Base-by-base conservation (phyloP, 2,113 vertebrate genomes). In the Burhinus oedicnemus region DNA sequence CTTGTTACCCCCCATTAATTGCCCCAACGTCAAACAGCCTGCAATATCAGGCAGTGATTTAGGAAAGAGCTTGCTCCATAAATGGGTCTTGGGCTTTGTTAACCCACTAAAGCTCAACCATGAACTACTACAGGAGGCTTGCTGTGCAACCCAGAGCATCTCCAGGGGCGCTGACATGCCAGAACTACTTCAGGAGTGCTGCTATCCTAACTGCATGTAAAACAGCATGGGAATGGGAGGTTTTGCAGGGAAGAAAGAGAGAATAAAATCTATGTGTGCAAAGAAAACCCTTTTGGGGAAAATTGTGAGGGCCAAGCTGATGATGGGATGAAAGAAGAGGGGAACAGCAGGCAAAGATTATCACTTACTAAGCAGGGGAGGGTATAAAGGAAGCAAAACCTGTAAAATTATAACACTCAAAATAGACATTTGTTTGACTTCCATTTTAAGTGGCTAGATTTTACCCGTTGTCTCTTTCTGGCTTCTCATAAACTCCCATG, bases 391-490 rank as follows among this genome's bases (percentile, higher is more conserved):
- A 87, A 80, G 34, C 3, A 83, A 94, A 78, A 27, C n/a, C 38
- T 78, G 42, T 75, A 90, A 91, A 90, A 77, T 47, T 69, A 5
- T 25, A 70, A 30, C 25, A 22, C 30, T 87, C 74, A 57, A 60
- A 94, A 76, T 44, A 72, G 55, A 18, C 0, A 1, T 77, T 87
- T 91, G 34, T 76, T 94, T 90, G 45, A 51, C 62, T 88, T 89
- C 22, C 70, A 62, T 87, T 95, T 93, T 81, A 91, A 86, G 62
- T 57, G 51, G 23, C 60, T 86, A 34, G n/a, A 83, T 95, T 96
- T 96, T 95, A 94, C 66, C 17, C 40, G 0, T 58, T 83, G 62
- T 85, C 55, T 79, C 62, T 70, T 87, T 82, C 64, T 49, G 68
- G 32, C 51, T 91, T 94, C 93, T 90, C 12, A 19, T 90, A 93